Evolutionary conservation across 1,140 invertebrate species (phyloP).

Genomic region (Dryas iulia): DNA sequence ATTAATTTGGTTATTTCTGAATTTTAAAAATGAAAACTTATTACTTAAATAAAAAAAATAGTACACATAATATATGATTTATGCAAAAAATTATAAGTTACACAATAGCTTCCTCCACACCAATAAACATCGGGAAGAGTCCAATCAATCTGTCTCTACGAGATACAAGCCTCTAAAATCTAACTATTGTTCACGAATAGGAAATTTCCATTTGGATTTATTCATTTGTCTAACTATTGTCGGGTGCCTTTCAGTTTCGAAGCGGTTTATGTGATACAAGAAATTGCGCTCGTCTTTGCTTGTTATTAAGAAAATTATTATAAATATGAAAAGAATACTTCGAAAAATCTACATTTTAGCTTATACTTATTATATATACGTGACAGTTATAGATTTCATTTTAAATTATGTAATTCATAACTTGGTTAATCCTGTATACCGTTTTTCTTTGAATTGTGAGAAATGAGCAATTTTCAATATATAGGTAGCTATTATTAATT

Average conservation of each 20-base stretch:
- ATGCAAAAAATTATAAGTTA: slow-evolving; percentile 5
- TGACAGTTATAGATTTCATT: no score
- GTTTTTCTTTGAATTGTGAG: not conserved
- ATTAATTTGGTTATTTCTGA: no score
- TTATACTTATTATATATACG: no score
- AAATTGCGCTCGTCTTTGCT: not conserved
- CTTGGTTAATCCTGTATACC: no score
- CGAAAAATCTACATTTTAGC: no score
- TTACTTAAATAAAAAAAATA: not conserved
- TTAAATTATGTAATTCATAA: no score
- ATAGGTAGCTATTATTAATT: not conserved
- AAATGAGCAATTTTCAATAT: not conserved
- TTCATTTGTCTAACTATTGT: slow-evolving; percentile 80
- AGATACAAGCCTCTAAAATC: slow-evolving; percentile 79
- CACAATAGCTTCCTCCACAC: slow-evolving; percentile 49
- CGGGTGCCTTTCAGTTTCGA: slow-evolving; percentile 59
- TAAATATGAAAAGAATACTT: not conserved
- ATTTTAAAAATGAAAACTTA: no score
- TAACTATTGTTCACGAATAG: slow-evolving; percentile 78
- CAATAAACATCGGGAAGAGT: slow-evolving; percentile 48
- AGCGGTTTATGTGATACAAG: slow-evolving; percentile 18
- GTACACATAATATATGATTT: not conserved
- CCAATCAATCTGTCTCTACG: slow-evolving; percentile 78
- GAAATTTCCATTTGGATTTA: slow-evolving; percentile 80
- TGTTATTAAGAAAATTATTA: not conserved